Evolutionary conservation across 2,888 invertebrate genomes (phyloP), one percentile per base, ranked within the genome.

Genomic region (Cotesia congregata): DNA sequence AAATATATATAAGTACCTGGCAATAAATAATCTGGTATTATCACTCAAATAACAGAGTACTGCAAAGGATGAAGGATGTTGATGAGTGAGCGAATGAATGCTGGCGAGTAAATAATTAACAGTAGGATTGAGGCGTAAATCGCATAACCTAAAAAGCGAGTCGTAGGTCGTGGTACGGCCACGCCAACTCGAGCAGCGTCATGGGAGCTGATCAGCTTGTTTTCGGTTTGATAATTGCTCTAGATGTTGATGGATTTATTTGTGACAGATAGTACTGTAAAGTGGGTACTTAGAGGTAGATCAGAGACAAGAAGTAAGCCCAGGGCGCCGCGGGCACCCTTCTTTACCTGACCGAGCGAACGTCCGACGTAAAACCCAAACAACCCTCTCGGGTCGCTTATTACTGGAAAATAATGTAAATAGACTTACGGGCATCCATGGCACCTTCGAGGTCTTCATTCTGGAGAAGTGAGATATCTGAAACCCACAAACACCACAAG

Each of bases 401-500:
- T 80, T 78, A 78, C 80, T 78, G 78, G 79, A 77, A 77, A 77
- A 74, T 80, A 81, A 78, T 80, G 76, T 12, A 12, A 50, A 82
- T 5, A 5, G 82, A 89, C 89, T 89, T 83, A 89, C 89, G 87
- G 80, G 85, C 84, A 77, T 84, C 84, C 50, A 50, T 50, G 81
- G 83, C 82, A 82, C 86, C 82, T 82, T 85, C 85, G 83, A 84
- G 82, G 81, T 86, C 86, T 81, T 85, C 85, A 84, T 85, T 88
- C 85, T 85, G 85, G 83, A 86, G 85, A 84, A 84, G 85, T 84
- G 86, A 87, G 86, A 86, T 86, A 88, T 88, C 89, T 89, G 89
- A 88, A 89, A 89, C 86, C 86, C 87, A 89, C 84, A 88, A 88
- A 85, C 87, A 86, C 86, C 83, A 85, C 85, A 84, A 84, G 85